A percentile compares a stretch with the other conserved stretches of the same genome.
These are phyloP conservation scores for Aphelinus atriplicis DNA, from an alignment of 1,140 invertebrate genomes.

Conservation along the genomic window DNA sequence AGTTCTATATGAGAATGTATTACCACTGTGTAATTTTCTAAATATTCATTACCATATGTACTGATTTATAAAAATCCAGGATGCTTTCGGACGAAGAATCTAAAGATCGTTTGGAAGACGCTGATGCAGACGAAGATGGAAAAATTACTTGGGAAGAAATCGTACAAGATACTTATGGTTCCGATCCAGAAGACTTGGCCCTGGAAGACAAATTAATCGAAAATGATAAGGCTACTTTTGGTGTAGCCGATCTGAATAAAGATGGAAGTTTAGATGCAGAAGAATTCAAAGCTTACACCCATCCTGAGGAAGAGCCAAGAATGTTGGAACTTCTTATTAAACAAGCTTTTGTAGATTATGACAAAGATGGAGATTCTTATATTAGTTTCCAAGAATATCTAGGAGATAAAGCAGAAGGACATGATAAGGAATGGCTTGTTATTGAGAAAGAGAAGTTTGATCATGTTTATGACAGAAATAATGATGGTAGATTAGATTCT, in stretches of 20 bases:
- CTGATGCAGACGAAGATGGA: conserved; percentile 86
- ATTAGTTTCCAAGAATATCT: conserved; percentile 87
- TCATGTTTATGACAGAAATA: conserved; percentile 85
- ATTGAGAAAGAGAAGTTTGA: conserved; percentile 92
- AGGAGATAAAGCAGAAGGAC: conserved; percentile 76
- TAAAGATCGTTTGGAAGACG: conserved; percentile 84
- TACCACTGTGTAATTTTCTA: neutral
- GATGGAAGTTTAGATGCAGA: conserved; percentile 80
- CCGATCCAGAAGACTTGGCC: conserved; percentile 69
- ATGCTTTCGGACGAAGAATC: conserved; percentile 90
- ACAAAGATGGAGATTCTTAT: conserved; percentile 83
- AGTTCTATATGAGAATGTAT: neutral
- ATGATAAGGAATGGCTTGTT: conserved; percentile 84
- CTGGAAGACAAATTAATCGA: conserved; percentile 69
- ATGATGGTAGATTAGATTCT: conserved; percentile 83
- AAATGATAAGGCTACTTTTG: conserved; percentile 89
- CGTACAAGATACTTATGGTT: conserved; percentile 81
- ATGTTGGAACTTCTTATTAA: conserved; percentile 88
- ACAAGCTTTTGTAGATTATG: conserved; percentile 87
- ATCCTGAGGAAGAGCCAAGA: conserved; percentile 91
- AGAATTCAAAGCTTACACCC: conserved; percentile 91
- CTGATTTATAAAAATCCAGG: conserved; percentile 59
- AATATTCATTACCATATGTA: no score
- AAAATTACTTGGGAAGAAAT: conserved; percentile 90
- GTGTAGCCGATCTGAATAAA: conserved; percentile 85